Conservation (phyloP, 2,797 vertebrate species). For the Fistularia tabacaria region DNA sequence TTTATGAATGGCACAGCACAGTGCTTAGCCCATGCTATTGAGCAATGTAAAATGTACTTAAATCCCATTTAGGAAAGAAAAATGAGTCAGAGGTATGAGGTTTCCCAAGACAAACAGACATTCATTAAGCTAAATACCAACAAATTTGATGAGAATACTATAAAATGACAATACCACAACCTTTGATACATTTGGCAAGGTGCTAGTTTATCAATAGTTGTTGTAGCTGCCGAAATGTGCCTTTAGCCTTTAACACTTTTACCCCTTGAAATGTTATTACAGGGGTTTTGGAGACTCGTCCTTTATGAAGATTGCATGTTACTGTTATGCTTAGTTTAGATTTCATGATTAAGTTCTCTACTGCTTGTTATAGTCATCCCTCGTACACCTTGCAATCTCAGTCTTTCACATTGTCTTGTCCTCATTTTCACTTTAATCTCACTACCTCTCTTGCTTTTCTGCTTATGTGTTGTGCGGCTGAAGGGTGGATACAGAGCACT, state of each 20-base stretch:
- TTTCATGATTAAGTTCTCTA: constrained; percentile 34
- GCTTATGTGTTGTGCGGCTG: constrained; percentile 82
- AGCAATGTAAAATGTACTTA: too few species aligned
- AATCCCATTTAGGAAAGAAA: too few species aligned
- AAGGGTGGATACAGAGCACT: constrained; percentile 99
- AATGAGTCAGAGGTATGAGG: too few species aligned
- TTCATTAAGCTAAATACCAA: too few species aligned
- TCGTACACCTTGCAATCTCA: constrained; percentile 33
- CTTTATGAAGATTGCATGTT: constrained; percentile 38
- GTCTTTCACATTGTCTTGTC: constrained; percentile 50
- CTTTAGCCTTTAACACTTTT: constrained; percentile 12
- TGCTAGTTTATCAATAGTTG: too few species aligned
- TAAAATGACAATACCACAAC: too few species aligned
- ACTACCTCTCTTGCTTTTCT: constrained; percentile 76
- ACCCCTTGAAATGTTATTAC: not conserved
- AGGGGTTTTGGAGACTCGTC: not conserved
- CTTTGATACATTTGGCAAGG: too few species aligned
- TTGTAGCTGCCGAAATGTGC: constrained; percentile 1
- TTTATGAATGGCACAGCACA: too few species aligned
- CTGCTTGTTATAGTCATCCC: constrained; percentile 39
- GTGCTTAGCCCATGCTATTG: too few species aligned
- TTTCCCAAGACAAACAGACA: too few species aligned
- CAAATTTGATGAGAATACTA: too few species aligned
- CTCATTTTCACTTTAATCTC: constrained; percentile 62
- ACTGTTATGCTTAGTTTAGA: constrained; percentile 2